Conservation (phyloP, 2,888 invertebrate species). For the Frankliniella intonsa region DNA sequence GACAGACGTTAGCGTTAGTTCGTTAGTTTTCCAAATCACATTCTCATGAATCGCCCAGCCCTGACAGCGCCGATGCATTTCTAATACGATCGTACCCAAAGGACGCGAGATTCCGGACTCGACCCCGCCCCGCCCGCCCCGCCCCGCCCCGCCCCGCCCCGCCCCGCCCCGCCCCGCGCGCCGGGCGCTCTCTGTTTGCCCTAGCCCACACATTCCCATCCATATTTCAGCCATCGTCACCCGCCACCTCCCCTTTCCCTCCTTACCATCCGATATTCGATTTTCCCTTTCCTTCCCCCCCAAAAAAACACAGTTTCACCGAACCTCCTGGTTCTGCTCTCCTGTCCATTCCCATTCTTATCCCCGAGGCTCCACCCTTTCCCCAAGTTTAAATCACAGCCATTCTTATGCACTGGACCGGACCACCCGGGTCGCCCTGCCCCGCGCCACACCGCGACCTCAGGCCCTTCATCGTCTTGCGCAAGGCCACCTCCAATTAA, state of each 20-base stretch:
- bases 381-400: not conserved
- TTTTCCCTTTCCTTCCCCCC: too few species aligned
- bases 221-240: too few species aligned
- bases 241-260: not conserved
- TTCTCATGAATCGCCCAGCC: not conserved
- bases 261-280: not conserved
- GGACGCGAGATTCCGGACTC: not conserved
- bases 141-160: not conserved
- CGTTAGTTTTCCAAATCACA: conserved; percentile 21
- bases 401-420: conserved; percentile 4
- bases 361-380: too few species aligned
- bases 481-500: conserved; percentile 14
- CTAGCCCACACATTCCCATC: not conserved
- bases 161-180: not conserved
- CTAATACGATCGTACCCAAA: not conserved
- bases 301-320: not conserved
- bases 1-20: not conserved
- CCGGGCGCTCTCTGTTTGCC: too few species aligned
- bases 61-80: conserved; percentile 14
- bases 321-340: not conserved
- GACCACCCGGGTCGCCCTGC: conserved; percentile 5
- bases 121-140: not conserved
- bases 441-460: not conserved
- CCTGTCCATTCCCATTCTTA: too few species aligned
- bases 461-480: not conserved